Percentiles rank a stretch among this genome's conserved stretches.
phyloP scores from a whole-genome alignment of 2,113 vertebrate genomes.

The Junco hyemalis region DNA sequence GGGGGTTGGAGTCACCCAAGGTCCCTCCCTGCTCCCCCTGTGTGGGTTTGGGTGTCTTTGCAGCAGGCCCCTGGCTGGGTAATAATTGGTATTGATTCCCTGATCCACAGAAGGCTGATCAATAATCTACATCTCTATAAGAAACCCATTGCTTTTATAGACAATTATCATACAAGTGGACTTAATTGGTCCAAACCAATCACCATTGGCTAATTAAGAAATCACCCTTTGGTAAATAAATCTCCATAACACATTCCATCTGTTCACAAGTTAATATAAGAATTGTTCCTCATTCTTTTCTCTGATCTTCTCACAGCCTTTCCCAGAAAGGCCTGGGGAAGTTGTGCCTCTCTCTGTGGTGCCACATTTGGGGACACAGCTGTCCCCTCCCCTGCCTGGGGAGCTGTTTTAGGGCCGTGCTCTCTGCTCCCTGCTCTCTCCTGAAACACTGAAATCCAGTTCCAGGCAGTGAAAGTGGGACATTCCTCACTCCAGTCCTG shows the following conservation, averaged over 20 bases:
- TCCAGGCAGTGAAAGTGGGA: neutral
- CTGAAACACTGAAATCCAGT: conserved; percentile 24
- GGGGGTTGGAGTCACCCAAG: fast-evolving
- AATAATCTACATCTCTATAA: neutral
- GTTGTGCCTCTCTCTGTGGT: neutral
- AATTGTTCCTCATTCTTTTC: neutral
- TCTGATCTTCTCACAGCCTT: too few species aligned
- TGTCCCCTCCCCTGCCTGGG: neutral
- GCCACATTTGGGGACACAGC: neutral
- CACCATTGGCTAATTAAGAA: neutral
- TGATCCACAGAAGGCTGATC: neutral
- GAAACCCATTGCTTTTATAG: neutral
- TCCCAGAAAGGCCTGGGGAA: too few species aligned
- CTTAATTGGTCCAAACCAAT: neutral
- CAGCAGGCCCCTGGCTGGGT: neutral
- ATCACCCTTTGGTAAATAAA: neutral
- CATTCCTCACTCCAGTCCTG: neutral
- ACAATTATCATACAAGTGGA: neutral
- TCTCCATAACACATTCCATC: neutral
- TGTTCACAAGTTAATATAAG: too few species aligned
- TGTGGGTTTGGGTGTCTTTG: neutral
- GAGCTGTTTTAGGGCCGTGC: conserved; percentile 12
- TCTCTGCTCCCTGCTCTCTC: neutral
- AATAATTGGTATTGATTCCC: neutral
- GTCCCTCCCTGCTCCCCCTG: neutral